These are phyloP conservation scores for Oncorhynchus gorbuscha DNA, from an alignment of 2,113 vertebrate genomes.

Conservation along the genomic window DNA sequence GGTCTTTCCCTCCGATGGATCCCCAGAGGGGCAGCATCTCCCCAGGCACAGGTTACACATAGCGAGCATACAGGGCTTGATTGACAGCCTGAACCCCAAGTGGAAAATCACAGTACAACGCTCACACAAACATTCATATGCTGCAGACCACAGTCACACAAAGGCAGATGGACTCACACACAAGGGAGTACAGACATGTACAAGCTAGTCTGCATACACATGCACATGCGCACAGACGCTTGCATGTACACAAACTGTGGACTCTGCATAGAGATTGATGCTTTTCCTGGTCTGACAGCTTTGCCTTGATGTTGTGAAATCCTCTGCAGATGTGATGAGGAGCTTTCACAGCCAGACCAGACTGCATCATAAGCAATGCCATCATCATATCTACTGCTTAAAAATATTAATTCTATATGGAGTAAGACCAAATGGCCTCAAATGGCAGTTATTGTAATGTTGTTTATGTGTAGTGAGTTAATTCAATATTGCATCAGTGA, in stretches of 20 bases:
- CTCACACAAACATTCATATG: not conserved
- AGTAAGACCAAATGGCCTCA: not conserved
- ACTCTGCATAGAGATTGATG: not conserved
- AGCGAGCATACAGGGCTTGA: conserved; percentile 23
- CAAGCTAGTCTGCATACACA: not conserved
- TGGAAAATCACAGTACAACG: not conserved
- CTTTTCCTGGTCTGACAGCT: not conserved
- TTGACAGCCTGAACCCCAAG: not conserved
- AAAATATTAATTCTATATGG: not conserved
- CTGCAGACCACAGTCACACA: not conserved
- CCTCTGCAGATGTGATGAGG: not conserved
- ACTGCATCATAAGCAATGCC: not conserved
- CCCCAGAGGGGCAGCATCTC: not conserved
- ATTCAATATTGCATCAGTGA: no score
- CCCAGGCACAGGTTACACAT: conserved; percentile 23
- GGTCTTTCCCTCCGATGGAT: conserved; percentile 5
- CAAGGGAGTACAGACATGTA: not conserved
- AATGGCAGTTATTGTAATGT: no score
- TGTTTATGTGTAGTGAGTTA: no score
- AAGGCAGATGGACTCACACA: not conserved
- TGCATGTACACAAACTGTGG: not conserved
- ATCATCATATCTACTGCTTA: not conserved
- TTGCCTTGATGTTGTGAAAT: not conserved
- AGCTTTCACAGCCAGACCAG: not conserved
- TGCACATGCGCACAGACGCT: not conserved